phyloP scores from a whole-genome alignment of 2,113 vertebrate genomes.

The Pygathrix nemaeus region DNA sequence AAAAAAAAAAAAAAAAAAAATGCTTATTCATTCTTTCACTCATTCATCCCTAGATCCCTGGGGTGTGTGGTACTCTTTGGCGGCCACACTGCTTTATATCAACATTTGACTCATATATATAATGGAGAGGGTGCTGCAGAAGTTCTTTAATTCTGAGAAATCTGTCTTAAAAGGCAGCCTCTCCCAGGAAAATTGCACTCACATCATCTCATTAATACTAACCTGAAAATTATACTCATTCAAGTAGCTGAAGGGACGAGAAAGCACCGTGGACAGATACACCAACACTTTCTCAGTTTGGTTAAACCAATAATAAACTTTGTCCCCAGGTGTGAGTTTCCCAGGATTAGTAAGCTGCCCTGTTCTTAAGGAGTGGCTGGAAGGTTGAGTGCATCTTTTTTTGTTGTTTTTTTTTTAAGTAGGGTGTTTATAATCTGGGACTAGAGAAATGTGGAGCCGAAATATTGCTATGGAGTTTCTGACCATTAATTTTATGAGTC shows the following conservation, averaged over 20 bases:
- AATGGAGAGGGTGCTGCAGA: background rate
- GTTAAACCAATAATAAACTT: background rate
- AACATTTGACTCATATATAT: background rate
- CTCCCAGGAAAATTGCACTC: background rate
- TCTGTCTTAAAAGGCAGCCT: slow-evolving; percentile 38
- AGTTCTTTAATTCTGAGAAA: slow-evolving; percentile 53
- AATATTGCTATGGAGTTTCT: slow-evolving; percentile 71
- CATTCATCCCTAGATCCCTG: background rate
- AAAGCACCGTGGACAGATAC: background rate
- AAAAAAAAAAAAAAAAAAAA: too few relatives aligned
- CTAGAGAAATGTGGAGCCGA: slow-evolving; percentile 29
- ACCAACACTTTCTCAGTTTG: slow-evolving; percentile 35
- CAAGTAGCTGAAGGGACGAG: background rate
- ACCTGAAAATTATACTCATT: slow-evolving; percentile 32
- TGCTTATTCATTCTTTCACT: background rate
- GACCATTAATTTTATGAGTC: slow-evolving; percentile 76
- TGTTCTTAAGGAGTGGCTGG: accelerated
- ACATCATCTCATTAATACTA: background rate
- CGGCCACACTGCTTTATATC: background rate
- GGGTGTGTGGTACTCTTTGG: background rate
- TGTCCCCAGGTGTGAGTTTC: slow-evolving; percentile 4
- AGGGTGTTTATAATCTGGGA: background rate
- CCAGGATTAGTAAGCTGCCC: background rate
- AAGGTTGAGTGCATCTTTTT: background rate
- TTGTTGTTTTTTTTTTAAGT: background rate